Evolutionary conservation across 2,888 invertebrate genomes (phyloP), one percentile per base, ranked within the genome.

Genomic region (Diabrotica balteata): DNA sequence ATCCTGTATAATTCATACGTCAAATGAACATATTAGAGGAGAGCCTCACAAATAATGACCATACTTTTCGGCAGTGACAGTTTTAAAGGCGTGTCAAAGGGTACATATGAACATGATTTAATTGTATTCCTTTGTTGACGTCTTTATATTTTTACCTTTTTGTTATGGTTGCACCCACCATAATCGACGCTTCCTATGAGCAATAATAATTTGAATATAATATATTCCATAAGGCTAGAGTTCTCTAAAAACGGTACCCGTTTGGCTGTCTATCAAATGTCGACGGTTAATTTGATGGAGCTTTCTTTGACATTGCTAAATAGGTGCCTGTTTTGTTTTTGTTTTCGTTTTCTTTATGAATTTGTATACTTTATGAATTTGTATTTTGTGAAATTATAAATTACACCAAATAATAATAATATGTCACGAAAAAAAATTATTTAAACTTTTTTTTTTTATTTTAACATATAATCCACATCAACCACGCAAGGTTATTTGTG

Each of bases 1-100:
- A n/a, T 73, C 72, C 58, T 63, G 66, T 63, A 57, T 71, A 73
- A 68, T 72, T 74, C 73, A 74, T 72, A 67, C 70, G 75, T 73
- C 73, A 73, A 68, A 71, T 66, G 66, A 63, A 72, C 65, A 71
- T 71, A 73, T 74, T 74, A 72, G 68, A 70, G 63, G 68, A 69
- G 65, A 61, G 61, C 71, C 73, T 72, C 67, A 67, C 59, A 67
- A 63, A 59, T 73, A 73, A 73, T 71, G 72, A 66, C 65, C 69
- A 69, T 69, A 63, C 69, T 71, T 71, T 69, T 67, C 62, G 53
- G 46, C 58, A 71, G 65, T 46, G 71, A 65, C 71, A 69, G 63
- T 67, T 66, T 59, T n/a, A 47, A 71, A 71, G 69, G 69, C 65
- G 71, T 53, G 67, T 68, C 68, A 52, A 49, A 69, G 59, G 58